Percentiles rank a stretch among this genome's conserved stretches.
These are phyloP conservation scores for Montifringilla adamsi DNA, from an alignment of 2,113 vertebrate species.

Conservation along the genomic window DNA sequence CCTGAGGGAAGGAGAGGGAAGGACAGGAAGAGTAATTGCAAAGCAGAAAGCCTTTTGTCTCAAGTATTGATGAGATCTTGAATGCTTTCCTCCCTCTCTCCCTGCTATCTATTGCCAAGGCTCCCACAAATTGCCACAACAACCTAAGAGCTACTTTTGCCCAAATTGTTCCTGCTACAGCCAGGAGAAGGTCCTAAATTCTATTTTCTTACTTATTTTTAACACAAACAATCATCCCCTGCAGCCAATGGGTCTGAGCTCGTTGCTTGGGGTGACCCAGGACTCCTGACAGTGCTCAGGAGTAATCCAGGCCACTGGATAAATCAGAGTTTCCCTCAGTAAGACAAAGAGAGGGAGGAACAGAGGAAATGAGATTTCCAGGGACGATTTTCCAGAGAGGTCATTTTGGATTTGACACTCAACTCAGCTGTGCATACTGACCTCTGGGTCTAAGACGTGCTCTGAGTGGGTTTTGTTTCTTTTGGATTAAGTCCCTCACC, in stretches of 20 bases:
- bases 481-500: neutral
- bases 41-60: conserved; percentile 42
- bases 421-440: fast-evolving
- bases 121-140: neutral
- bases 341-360: neutral
- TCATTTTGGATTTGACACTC: neutral
- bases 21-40: conserved; percentile 19
- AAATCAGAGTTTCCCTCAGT: no score
- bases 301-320: fast-evolving
- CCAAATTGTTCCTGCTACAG: neutral
- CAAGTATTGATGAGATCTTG: neutral
- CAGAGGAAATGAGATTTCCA: fast-evolving
- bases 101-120: neutral
- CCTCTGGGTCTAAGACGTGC: neutral
- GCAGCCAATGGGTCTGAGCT: fast-evolving
- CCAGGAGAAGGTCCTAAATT: neutral
- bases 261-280: fast-evolving
- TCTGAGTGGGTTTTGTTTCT: neutral
- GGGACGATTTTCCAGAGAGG: neutral
- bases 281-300: neutral
- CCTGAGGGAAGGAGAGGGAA: conserved; percentile 33
- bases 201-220: neutral
- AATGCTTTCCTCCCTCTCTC: neutral
- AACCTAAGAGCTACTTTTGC: neutral
- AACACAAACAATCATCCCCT: fast-evolving